phyloP scores from a whole-genome alignment of 35 echinoderm and acorn worm genomes.

The Amphiura filiformis region DNA sequence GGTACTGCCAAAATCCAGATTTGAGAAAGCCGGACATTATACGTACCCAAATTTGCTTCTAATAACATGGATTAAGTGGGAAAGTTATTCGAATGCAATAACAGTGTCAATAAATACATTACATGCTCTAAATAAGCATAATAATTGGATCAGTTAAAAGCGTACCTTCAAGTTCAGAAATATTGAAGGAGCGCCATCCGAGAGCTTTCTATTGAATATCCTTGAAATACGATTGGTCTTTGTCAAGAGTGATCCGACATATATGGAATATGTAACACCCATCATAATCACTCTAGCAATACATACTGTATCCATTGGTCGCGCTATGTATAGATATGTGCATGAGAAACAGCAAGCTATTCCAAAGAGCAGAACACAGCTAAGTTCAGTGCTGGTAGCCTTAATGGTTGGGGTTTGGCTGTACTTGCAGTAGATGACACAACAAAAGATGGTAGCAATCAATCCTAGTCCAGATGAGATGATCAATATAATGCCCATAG shows the following conservation, averaged over 20 bases:
- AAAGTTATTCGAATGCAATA: no score
- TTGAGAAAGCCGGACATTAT: no score
- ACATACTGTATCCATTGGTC: constrained; percentile 69
- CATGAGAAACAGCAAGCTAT: constrained; percentile 41
- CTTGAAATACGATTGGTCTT: constrained; percentile 97
- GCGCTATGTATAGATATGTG: constrained; percentile 52
- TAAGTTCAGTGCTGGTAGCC: constrained; percentile 91
- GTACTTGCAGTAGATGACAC: constrained; percentile 53
- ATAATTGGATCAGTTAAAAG: no score
- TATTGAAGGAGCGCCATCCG: constrained; percentile 82
- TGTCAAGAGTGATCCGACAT: constrained; percentile 72
- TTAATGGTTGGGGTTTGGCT: constrained; percentile 78
- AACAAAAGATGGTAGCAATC: constrained; percentile 8
- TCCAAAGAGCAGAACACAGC: constrained; percentile 66
- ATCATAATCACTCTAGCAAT: constrained; percentile 45
- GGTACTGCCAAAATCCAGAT: no score
- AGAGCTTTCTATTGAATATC: constrained; percentile 94
- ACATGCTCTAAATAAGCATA: no score
- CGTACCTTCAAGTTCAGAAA: constrained; percentile 85
- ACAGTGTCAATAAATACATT: no score
- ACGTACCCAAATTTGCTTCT: no score
- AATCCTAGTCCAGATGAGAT: constrained; percentile 45
- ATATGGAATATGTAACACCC: constrained; percentile 66
- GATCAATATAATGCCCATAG: constrained; percentile 33
- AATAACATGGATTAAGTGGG: no score